A percentile compares a stretch with the other conserved stretches of the same genome.
Conservation (phyloP, 2,888 invertebrate genomes). For the Cerceris ruficornis region DNA sequence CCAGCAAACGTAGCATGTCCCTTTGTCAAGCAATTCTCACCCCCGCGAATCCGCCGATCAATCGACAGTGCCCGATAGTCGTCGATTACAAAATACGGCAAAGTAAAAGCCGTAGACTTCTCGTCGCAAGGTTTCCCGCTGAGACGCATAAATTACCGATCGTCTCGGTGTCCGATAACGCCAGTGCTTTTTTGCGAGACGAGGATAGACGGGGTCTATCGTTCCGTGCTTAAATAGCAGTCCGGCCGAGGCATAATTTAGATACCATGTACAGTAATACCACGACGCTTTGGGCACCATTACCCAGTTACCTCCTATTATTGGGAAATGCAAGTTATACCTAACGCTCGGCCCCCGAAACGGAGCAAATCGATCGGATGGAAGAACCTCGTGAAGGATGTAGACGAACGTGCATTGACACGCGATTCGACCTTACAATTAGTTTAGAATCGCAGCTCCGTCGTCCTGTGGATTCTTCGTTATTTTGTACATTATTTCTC, state of each 20-base stretch:
- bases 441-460: too few species aligned
- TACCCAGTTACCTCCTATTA: constrained; percentile 55
- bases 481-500: too few species aligned
- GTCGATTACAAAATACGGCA: too few species aligned
- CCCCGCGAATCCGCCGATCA: too few species aligned
- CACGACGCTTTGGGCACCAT: constrained; percentile 32
- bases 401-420: constrained; percentile 27
- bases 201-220: constrained; percentile 28
- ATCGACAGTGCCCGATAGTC: too few species aligned
- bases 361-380: constrained; percentile 37
- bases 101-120: too few species aligned
- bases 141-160: not conserved
- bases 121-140: not conserved
- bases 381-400: constrained; percentile 29
- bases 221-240: constrained; percentile 46
- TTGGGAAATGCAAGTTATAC: constrained; percentile 39
- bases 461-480: too few species aligned
- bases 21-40: too few species aligned
- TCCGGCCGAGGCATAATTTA: constrained; percentile 49
- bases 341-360: constrained; percentile 12
- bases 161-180: not conserved
- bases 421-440: not conserved
- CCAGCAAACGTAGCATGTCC: too few species aligned
- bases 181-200: not conserved
- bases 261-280: constrained; percentile 43